Conservation (phyloP, 2,888 invertebrate species). For the Mythimna ferrago region DNA sequence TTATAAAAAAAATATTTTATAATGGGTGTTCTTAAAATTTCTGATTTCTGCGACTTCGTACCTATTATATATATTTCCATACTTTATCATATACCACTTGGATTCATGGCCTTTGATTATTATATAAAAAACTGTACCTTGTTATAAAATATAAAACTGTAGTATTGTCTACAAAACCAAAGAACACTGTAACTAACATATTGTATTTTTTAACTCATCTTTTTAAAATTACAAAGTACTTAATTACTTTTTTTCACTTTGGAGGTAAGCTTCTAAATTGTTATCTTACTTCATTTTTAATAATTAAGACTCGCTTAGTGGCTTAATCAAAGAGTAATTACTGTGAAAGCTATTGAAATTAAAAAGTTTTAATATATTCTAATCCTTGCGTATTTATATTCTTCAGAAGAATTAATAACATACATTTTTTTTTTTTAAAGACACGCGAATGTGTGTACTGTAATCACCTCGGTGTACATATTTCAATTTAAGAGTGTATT, state of each 20-base stretch:
- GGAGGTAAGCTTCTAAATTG: constrained; percentile 19
- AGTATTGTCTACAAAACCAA: not conserved
- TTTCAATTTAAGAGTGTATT: too few species aligned
- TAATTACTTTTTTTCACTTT: constrained; percentile 28
- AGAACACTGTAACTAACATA: not conserved
- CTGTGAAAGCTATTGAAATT: constrained; percentile 30
- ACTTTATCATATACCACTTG: not conserved
- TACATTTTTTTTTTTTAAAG: not conserved
- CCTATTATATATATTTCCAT: not conserved
- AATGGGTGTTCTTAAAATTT: not conserved
- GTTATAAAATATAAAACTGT: not conserved
- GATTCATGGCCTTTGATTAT: too few species aligned
- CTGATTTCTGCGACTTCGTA: not conserved
- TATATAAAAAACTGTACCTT: too few species aligned
- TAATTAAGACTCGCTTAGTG: constrained; percentile 12
- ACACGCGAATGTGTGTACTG: not conserved
- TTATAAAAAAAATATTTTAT: too few species aligned
- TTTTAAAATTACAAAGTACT: constrained; percentile 15
- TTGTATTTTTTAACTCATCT: constrained; percentile 11
- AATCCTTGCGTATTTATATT: not conserved
- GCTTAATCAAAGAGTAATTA: constrained; percentile 43
- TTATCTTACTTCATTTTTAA: constrained; percentile 15
- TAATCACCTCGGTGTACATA: too few species aligned
- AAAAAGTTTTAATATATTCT: constrained; percentile 19
- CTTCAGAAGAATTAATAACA: not conserved